Percentiles rank a stretch among this genome's conserved stretches.
Conservation (phyloP, 2,113 vertebrate species). For the Perca fluviatilis region DNA sequence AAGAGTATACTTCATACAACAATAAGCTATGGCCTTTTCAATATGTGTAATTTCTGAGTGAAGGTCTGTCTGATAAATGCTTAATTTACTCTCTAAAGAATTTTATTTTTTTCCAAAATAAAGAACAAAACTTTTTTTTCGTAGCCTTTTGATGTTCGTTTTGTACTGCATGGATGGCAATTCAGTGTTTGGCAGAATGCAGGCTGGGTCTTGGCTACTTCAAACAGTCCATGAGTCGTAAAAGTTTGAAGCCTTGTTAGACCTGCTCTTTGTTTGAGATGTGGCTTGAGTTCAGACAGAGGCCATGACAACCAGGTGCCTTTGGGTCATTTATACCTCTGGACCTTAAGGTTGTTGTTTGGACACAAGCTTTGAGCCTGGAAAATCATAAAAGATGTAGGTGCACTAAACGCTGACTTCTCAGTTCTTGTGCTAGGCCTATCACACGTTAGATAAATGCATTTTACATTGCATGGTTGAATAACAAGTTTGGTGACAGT, state of each 20-base stretch:
- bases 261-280: slow-evolving; percentile 79
- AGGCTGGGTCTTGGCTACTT: slow-evolving; percentile 74
- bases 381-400: slow-evolving; percentile 29
- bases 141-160: slow-evolving; percentile 25
- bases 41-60: background rate
- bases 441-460: background rate
- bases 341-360: slow-evolving; percentile 51
- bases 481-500: slow-evolving; percentile 16
- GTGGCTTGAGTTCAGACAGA: slow-evolving; percentile 74
- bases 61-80: background rate
- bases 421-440: background rate
- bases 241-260: slow-evolving; percentile 77
- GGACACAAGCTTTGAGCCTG: slow-evolving; percentile 41
- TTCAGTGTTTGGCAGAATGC: slow-evolving; percentile 68
- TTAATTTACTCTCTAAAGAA: background rate
- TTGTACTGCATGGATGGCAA: slow-evolving; percentile 34
- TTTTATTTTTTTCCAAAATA: background rate
- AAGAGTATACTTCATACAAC: background rate
- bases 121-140: background rate
- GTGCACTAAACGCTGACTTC: background rate
- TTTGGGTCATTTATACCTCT: slow-evolving; percentile 66
- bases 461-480: slow-evolving; percentile 23
- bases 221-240: slow-evolving; percentile 79
- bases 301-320: slow-evolving; percentile 82
- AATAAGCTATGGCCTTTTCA: background rate